Evolutionary conservation across 2,888 invertebrate genomes (phyloP).

Genomic region (Hipparchia semele): DNA sequence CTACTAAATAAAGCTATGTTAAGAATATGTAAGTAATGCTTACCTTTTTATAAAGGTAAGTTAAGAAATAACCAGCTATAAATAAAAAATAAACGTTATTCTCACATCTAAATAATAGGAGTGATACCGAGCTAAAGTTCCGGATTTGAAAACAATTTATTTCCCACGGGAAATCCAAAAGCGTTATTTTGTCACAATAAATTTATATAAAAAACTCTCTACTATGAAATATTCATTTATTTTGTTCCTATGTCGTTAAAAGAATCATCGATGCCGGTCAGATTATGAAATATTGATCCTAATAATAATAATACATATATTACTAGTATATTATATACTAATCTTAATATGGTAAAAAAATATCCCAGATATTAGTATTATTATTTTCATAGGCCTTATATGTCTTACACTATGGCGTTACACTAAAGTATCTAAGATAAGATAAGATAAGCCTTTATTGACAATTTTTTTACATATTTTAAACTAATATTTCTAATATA

Average conservation of each 20-base stretch:
- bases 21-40: no score
- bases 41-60: no score
- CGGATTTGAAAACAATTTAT: conserved; percentile 14
- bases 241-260: conserved; percentile 1
- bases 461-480: no score
- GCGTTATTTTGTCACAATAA: conserved; percentile 13
- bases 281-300: conserved; percentile 2
- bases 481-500: no score
- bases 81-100: not conserved
- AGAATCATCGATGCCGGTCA: conserved; percentile 1
- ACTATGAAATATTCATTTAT: conserved; percentile 16
- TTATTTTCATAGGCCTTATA: no score
- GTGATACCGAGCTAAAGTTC: not conserved
- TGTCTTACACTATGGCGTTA: no score
- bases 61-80: not conserved
- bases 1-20: no score
- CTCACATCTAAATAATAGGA: conserved; percentile 1
- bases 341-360: no score
- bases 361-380: no score
- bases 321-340: no score
- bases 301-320: not conserved
- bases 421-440: no score
- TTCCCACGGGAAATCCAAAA: conserved; percentile 2
- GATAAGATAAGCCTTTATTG: no score
- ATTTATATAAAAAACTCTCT: conserved; percentile 5